Base-by-base conservation (phyloP, 2,888 invertebrate genomes). In the Caenorhabditis virilis region DNA sequence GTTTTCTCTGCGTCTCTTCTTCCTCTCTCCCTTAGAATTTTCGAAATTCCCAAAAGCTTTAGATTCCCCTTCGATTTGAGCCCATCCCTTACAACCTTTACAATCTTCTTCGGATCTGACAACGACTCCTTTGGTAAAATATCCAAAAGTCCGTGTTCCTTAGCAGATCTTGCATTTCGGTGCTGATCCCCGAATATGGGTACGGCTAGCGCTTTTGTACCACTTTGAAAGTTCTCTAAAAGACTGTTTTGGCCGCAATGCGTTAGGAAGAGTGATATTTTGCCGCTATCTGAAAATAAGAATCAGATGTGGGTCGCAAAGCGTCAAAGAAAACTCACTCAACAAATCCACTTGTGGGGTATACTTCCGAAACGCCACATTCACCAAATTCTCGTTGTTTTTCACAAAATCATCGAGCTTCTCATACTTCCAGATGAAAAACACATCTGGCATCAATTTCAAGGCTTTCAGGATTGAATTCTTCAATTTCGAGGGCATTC, bases 371-470 rank as follows among this genome's bases (percentile, higher is more conserved):
- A 65, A 65, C 7, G 60, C 27, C 18, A 65, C 48, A 45, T 65
- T 65, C 1, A 54, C 30, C 0, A 46, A 22, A 20, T 23, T 26
- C 9, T 15, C 20, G 20, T 46, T 25, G 30, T 6, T 30, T 20
- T 41, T 39, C 2, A 47, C 43, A 33, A 67, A 60, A 1, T 54
- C 58, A 39, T 67, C 70, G 7, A 48, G 46, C 16, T 25, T 13
- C 48, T 73, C 73, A 47, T 73, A 73, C 33, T 73, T 73, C 73
- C 73, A 73, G 18, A 73, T 62, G 45, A 73, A 73, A 7, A 70
- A 41, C 7, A 69, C 63, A 39, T 73, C 52, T 0, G 56, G 57
- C 51, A 73, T 55, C 13, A 48, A 60, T 45, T 51, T 45, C 23
- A 68, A 58, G 1, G 66, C 62, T 18, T 50, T 38, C 6, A 61